Evolutionary conservation across 2,113 vertebrate genomes (phyloP).

Genomic region (Paratilapia polleni): DNA sequence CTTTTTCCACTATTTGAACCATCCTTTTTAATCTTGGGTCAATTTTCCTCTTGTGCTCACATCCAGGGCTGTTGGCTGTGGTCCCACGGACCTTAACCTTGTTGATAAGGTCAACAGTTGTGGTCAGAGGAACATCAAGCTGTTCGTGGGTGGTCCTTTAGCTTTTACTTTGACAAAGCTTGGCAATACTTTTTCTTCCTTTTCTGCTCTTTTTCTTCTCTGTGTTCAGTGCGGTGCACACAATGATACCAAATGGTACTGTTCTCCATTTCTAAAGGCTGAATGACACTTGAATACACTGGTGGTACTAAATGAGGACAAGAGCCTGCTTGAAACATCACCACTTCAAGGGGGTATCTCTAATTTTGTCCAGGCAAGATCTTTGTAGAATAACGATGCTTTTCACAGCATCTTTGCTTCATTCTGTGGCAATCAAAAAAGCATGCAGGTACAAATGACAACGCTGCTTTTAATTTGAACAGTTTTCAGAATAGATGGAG

Average conservation of each 20-base stretch:
- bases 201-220: neutral
- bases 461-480: neutral
- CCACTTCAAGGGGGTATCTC: neutral
- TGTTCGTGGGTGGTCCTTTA: neutral
- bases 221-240: neutral
- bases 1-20: neutral
- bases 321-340: neutral
- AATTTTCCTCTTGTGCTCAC: too few species aligned
- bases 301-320: too few species aligned
- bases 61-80: neutral
- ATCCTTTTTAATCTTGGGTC: neutral
- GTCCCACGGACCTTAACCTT: neutral
- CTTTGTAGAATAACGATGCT: neutral
- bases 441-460: neutral
- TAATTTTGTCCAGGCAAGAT: neutral
- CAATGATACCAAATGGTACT: neutral
- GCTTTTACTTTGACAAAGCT: neutral
- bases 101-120: neutral
- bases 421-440: too few species aligned
- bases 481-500: neutral
- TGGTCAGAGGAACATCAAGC: neutral
- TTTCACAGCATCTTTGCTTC: neutral
- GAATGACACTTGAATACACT: neutral
- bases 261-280: neutral
- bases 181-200: neutral